These are phyloP conservation scores for Loris lydekkerianus DNA, from an alignment of 2,797 vertebrate genomes.

Conservation along the genomic window DNA sequence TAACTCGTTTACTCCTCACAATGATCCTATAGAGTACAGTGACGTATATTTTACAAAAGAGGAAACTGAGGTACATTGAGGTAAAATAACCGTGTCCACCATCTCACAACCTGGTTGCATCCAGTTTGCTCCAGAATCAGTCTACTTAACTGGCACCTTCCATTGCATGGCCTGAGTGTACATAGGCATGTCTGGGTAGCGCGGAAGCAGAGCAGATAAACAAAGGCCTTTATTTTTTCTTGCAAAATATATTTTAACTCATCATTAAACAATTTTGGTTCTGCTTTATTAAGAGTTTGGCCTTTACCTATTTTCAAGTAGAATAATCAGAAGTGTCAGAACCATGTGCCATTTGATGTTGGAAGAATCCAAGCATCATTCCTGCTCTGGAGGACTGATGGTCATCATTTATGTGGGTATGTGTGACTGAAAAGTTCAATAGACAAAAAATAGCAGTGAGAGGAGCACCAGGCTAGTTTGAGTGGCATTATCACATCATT, in stretches of 20 bases:
- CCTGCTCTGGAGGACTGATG: not conserved
- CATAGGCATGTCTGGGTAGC: not conserved
- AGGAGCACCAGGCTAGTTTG: not conserved
- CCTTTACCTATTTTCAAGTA: conserved; percentile 1
- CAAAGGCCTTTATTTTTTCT: not conserved
- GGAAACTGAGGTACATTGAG: not conserved
- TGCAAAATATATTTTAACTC: not conserved
- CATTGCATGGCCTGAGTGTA: not conserved
- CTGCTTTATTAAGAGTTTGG: not conserved
- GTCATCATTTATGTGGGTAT: conserved; percentile 23
- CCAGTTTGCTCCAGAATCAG: not conserved
- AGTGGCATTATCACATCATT: not conserved
- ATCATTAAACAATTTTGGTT: not conserved
- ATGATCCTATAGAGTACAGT: not conserved
- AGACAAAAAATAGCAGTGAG: not conserved
- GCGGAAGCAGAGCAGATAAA: not conserved
- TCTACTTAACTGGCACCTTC: not conserved
- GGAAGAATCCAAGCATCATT: not conserved
- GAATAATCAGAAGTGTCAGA: not conserved
- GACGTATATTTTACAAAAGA: not conserved
- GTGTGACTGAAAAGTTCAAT: conserved; percentile 44
- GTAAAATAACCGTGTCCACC: not conserved
- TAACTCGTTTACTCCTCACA: not conserved
- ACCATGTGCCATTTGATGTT: not conserved
- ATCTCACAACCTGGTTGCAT: fast-evolving